phyloP scores from a whole-genome alignment of 2,888 invertebrate genomes.

The Drosophila hamatofila region DNA sequence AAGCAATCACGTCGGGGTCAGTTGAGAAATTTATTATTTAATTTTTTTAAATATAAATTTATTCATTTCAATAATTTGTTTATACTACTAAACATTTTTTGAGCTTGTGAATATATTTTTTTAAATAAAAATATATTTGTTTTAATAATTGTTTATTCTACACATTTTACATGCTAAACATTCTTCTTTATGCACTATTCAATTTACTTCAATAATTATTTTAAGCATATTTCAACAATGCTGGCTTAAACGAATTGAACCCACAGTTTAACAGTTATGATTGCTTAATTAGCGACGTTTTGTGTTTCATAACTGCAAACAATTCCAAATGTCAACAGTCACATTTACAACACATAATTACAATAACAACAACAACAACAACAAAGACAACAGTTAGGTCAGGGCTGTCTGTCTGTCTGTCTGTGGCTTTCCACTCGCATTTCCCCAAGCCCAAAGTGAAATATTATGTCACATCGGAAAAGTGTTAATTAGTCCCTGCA shows the following conservation, averaged over 20 bases:
- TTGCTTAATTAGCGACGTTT: constrained; percentile 68
- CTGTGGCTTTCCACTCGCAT: constrained; percentile 36
- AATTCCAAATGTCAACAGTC: constrained; percentile 72
- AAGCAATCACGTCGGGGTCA: constrained; percentile 65
- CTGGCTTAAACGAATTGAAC: constrained; percentile 6
- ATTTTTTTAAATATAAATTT: not conserved
- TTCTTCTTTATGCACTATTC: not conserved
- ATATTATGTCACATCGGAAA: constrained; percentile 54
- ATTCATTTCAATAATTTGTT: too few relatives aligned
- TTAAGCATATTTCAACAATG: not conserved
- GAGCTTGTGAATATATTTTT: too few relatives aligned
- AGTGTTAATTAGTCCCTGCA: constrained; percentile 67
- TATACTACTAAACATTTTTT: too few relatives aligned
- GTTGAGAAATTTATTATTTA: not conserved
- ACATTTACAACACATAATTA: constrained; percentile 58
- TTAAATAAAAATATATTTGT: not conserved
- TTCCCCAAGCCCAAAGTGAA: constrained; percentile 13
- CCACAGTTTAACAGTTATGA: constrained; percentile 35
- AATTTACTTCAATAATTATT: not conserved
- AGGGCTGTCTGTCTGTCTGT: constrained; percentile 15
- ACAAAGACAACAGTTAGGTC: constrained; percentile 21
- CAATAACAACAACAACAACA: constrained; percentile 61
- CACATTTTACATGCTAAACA: not conserved
- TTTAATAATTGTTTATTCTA: too few relatives aligned
- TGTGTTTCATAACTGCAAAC: constrained; percentile 57